Percentiles rank a stretch among this genome's conserved stretches.
Evolutionary conservation across 2,888 invertebrate species (phyloP).

Genomic region (Apamea epomidion): DNA sequence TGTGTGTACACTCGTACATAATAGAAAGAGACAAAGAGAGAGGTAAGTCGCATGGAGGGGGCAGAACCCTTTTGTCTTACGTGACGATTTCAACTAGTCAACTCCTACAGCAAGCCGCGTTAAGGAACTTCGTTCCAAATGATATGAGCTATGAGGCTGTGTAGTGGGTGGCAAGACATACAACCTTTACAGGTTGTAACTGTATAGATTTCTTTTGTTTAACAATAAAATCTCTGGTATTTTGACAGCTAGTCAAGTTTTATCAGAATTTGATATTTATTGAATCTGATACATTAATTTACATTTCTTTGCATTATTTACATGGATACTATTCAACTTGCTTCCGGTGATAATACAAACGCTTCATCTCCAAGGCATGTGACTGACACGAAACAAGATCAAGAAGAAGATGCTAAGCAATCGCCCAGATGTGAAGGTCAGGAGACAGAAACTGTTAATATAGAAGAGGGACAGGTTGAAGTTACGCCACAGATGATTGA

Average conservation of each 20-base stretch:
- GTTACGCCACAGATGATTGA: conserved; percentile 75
- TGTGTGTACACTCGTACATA: background rate
- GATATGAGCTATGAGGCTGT: background rate
- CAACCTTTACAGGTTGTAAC: conserved; percentile 18
- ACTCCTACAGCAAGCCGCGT: background rate
- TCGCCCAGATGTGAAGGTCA: conserved; percentile 42
- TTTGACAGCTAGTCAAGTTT: conserved; percentile 38
- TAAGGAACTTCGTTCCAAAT: background rate
- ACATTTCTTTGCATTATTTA: conserved; percentile 18
- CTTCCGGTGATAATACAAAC: conserved; percentile 77
- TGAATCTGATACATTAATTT: conserved; percentile 21
- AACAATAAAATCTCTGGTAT: conserved; percentile 15
- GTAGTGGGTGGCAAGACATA: background rate
- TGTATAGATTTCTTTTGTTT: conserved; percentile 48
- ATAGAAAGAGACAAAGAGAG: too few species aligned
- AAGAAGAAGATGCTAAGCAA: conserved; percentile 45
- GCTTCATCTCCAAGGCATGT: conserved; percentile 58
- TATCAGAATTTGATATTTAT: conserved; percentile 33
- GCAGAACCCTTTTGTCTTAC: background rate
- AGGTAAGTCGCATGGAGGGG: background rate
- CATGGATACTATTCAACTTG: conserved; percentile 75
- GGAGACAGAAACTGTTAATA: conserved; percentile 37
- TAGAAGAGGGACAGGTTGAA: conserved; percentile 56
- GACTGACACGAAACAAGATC: conserved; percentile 42
- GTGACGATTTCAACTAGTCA: background rate